These are phyloP conservation scores for Bos indicus DNA, from an alignment of 2,113 vertebrate species.

Conservation along the genomic window DNA sequence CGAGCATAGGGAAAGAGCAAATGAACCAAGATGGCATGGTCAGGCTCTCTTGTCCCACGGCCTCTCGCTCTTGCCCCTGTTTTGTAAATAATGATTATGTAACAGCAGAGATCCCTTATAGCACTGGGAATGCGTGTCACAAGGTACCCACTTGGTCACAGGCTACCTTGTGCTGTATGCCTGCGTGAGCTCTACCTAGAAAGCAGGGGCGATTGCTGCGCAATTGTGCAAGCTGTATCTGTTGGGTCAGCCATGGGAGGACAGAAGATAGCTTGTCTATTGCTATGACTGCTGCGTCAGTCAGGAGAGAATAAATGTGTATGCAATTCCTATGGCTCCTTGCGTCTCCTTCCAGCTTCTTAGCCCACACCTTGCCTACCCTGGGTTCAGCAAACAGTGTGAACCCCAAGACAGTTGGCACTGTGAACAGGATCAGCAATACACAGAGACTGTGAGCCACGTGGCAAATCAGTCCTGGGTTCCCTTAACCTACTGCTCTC, in stretches of 20 bases:
- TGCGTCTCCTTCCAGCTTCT: background rate
- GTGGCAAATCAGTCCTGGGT: background rate
- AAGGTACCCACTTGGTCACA: background rate
- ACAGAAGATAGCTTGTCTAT: background rate
- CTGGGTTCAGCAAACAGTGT: background rate
- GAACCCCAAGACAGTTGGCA: background rate
- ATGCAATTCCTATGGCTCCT: background rate
- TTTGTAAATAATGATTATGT: background rate
- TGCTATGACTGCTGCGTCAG: background rate
- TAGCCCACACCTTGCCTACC: background rate
- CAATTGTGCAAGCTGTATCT: background rate
- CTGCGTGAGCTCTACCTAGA: background rate
- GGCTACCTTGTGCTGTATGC: background rate
- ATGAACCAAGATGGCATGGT: background rate
- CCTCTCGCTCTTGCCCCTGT: background rate
- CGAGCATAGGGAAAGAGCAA: background rate
- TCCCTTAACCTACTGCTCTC: background rate
- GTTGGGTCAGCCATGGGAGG: background rate
- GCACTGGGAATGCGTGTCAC: background rate
- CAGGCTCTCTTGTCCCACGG: rapidly evolving
- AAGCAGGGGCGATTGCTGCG: background rate
- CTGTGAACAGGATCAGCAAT: background rate
- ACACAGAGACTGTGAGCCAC: background rate
- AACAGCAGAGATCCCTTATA: background rate
- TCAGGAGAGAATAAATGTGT: background rate